Conservation (phyloP, 2,113 vertebrate species). For the Phasianus colchicus region DNA sequence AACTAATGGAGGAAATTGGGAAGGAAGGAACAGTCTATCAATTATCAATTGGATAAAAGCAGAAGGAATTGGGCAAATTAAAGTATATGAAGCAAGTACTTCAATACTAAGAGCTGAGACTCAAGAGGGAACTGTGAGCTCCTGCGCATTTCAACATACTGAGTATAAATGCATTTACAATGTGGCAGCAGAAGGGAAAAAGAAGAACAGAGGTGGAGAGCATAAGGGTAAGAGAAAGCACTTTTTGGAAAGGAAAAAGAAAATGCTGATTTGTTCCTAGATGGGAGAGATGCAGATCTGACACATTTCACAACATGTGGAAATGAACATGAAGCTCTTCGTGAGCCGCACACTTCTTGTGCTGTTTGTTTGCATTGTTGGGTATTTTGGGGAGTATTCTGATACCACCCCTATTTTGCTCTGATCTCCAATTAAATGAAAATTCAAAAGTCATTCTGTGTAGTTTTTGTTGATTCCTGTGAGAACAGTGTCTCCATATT, state of each 20-base stretch:
- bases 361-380: neutral
- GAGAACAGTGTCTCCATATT: neutral
- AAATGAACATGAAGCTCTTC: neutral
- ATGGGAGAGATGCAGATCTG: neutral
- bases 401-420: neutral
- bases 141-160: neutral
- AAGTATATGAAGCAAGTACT: neutral
- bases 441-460: neutral
- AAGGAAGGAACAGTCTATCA: slow-evolving; percentile 80
- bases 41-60: slow-evolving; percentile 73
- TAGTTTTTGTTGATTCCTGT: neutral
- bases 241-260: neutral
- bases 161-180: neutral
- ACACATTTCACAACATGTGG: neutral
- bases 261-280: neutral
- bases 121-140: neutral
- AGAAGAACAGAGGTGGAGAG: neutral
- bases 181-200: neutral
- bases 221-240: neutral
- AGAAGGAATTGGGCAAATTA: slow-evolving; percentile 61
- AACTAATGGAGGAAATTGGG: slow-evolving; percentile 80
- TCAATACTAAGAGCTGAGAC: slow-evolving; percentile 4
- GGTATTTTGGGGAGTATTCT: neutral
- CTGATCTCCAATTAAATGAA: neutral
- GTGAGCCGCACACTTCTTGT: neutral